Percentiles rank a stretch among this genome's conserved stretches.
phyloP scores from a whole-genome alignment of 2,797 vertebrate genomes.

The Gadopsis bispinosus region DNA sequence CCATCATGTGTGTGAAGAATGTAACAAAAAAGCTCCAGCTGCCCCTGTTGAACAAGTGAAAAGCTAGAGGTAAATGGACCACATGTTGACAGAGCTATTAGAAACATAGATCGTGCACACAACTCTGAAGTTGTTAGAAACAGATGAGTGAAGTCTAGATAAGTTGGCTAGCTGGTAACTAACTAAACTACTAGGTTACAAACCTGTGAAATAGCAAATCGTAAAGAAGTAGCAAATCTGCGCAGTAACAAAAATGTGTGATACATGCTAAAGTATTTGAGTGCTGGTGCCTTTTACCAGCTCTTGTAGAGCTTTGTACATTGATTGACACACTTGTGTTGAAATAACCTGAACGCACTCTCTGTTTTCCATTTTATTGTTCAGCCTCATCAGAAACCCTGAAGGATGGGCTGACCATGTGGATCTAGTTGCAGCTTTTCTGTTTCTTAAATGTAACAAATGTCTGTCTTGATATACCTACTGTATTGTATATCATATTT shows the following conservation, averaged over 20 bases:
- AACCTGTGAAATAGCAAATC: neutral
- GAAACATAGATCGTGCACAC: neutral
- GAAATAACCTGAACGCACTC: neutral
- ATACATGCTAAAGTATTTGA: neutral
- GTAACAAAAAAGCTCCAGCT: constrained; percentile 65
- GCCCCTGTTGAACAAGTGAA: constrained; percentile 49
- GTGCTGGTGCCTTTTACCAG: neutral
- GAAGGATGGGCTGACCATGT: neutral
- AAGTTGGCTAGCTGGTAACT: neutral
- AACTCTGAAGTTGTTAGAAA: neutral
- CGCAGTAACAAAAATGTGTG: neutral
- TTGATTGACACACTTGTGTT: neutral
- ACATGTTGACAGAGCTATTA: neutral
- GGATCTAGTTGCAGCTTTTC: constrained; percentile 1
- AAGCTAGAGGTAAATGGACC: constrained; percentile 55
- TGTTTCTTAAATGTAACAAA: constrained; percentile 9
- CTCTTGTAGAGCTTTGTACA: neutral
- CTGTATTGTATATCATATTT: neutral
- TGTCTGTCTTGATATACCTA: neutral
- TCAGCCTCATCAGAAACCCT: constrained; percentile 24
- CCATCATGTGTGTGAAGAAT: constrained; percentile 81
- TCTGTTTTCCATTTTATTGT: constrained; percentile 32
- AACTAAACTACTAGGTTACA: neutral
- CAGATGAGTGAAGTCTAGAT: neutral
- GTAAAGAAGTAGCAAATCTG: neutral